phyloP scores from a whole-genome alignment of 2,113 vertebrate species.

The Geothlypis trichas region DNA sequence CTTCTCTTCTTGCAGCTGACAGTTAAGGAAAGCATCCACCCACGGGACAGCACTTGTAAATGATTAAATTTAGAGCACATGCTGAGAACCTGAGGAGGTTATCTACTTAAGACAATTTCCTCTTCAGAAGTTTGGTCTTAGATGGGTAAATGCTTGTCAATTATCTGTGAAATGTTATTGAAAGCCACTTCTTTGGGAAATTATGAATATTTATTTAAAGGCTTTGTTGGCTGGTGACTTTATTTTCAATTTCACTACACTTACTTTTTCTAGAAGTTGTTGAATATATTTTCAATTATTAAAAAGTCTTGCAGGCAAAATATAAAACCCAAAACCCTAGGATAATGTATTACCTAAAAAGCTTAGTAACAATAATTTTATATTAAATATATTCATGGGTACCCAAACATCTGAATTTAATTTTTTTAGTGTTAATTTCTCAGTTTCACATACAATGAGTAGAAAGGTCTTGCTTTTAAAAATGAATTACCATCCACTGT shows the following conservation, averaged over 20 bases:
- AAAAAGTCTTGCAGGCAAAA: constrained; percentile 43
- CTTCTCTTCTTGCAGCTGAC: neutral
- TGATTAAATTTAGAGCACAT: neutral
- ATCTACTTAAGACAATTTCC: neutral
- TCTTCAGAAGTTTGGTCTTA: neutral
- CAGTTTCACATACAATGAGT: constrained; percentile 25
- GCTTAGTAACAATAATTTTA: constrained; percentile 36
- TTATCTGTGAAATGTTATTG: neutral
- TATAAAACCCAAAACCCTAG: neutral
- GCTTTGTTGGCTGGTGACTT: neutral
- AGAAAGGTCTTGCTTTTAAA: constrained; percentile 22
- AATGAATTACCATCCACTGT: neutral
- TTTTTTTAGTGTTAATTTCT: constrained; percentile 50
- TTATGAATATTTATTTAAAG: neutral
- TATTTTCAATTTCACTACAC: neutral
- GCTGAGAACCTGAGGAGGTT: neutral
- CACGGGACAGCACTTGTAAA: neutral
- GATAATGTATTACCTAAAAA: constrained; percentile 33
- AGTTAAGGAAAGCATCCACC: neutral
- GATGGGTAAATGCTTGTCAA: neutral
- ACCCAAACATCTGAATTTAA: constrained; percentile 38
- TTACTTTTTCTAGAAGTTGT: constrained; percentile 14
- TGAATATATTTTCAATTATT: constrained; percentile 40
- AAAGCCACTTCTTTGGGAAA: neutral
- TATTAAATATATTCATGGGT: neutral